A percentile compares a stretch with the other conserved stretches of the same genome.
These are phyloP conservation scores for Herpetotheres cachinnans DNA, from an alignment of 2,113 vertebrate species.

Conservation along the genomic window DNA sequence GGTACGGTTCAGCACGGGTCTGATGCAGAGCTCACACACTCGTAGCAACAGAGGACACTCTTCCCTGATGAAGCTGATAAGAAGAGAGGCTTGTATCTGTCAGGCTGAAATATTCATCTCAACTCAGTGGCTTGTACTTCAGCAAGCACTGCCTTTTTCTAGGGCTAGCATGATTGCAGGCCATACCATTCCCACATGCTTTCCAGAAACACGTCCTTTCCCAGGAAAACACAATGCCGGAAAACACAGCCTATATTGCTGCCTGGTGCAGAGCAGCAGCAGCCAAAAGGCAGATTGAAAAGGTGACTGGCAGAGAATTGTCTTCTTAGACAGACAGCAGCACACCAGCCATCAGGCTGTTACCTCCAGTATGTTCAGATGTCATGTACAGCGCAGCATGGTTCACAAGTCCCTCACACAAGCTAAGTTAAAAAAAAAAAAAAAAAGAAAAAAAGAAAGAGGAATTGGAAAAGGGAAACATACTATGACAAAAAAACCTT, in stretches of 20 bases:
- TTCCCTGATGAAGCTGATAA: not conserved
- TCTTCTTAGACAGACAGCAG: not conserved
- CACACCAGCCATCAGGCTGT: not conserved
- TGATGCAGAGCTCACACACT: not conserved
- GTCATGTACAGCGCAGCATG: not conserved
- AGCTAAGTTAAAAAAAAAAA: not conserved
- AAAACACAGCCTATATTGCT: not conserved
- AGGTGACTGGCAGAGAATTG: not conserved
- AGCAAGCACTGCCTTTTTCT: not conserved
- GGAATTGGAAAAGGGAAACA: not conserved
- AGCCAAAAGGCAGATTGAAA: not conserved
- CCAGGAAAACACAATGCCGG: not conserved
- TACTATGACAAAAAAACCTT: not conserved
- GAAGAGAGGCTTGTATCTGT: not conserved
- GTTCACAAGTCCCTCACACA: not conserved
- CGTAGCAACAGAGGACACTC: not conserved
- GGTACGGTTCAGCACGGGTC: rapidly evolving
- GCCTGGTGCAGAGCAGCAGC: not conserved
- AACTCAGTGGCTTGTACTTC: not conserved
- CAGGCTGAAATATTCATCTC: not conserved
- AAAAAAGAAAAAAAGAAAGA: too few relatives aligned
- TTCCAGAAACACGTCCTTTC: not conserved
- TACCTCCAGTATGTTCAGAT: not conserved
- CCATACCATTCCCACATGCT: not conserved
- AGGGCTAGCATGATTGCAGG: not conserved